Base-by-base conservation (phyloP, 1,140 invertebrate genomes). In the Leptinotarsa undecemlineata region DNA sequence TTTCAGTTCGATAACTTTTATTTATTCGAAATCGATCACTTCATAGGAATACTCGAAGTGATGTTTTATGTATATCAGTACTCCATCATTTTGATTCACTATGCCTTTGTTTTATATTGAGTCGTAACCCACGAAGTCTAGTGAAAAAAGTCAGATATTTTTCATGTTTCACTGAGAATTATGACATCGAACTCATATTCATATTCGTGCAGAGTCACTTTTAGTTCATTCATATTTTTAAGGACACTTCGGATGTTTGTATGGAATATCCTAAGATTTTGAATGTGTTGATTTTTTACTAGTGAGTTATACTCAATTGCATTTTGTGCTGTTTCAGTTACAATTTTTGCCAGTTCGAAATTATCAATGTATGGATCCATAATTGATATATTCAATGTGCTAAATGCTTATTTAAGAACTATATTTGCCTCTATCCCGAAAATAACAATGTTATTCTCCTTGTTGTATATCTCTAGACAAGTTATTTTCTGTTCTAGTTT, bases 151-250 rank as follows among this genome's bases (percentile, higher is more conserved):
- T 15, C 13, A 51, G 48, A 51, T 3, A 51, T 15, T 51, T 51
- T 51, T 13, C 13, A 51, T 51, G 48, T 63, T 23, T 63, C 62
- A 63, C 19, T 63, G 13, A 63, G 62, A 63, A 63, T 23, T 63
- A 21, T 63, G n/a, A 21, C 23, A 63, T 63, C 62, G 23, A 63
- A 63, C 11, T 20, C 20, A 20, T 63, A 1, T 23, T 63, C 19
- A 23, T 20, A 63, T 19, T 63, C 23, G 3, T 63, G 3, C 19
- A 8, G 19, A 20, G 21, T 23, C n/a, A 63, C 23, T 63, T 63
- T 63, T 3, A 63, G 62, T 63, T 63, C 62, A 23, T 63, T 63
- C 6, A 63, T 63, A 23, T 63, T 63, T 63, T 63, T 21, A 13
- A 23, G 0, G 62, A 63, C 62, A 63, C 62, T 63, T 23, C 14